A percentile compares a stretch with the other conserved stretches of the same genome.
phyloP scores from a whole-genome alignment of 2,113 vertebrate genomes.

The Seriola dumerili region DNA sequence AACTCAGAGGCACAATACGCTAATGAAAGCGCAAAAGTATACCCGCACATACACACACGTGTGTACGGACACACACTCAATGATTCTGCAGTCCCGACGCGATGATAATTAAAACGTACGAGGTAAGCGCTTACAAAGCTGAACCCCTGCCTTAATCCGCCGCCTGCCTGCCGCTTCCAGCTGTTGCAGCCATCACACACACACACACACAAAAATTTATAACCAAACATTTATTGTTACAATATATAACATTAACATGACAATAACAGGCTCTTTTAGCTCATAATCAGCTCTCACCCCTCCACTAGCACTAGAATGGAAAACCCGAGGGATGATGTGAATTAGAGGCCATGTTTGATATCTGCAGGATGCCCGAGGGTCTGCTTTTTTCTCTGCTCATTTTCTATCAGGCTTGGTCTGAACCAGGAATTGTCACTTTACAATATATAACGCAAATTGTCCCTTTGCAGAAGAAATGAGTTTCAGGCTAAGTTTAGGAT shows the following conservation, averaged over 20 bases:
- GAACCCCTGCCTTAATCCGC: conserved; percentile 30
- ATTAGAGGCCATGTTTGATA: conserved; percentile 54
- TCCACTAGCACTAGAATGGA: conserved; percentile 29
- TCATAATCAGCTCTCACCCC: conserved; percentile 29
- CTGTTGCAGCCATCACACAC: conserved; percentile 5
- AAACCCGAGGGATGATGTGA: conserved; percentile 22
- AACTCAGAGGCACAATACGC: conserved; percentile 38
- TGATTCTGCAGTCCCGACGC: conserved; percentile 21
- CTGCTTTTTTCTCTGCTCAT: conserved; percentile 2
- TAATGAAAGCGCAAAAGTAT: conserved; percentile 34
- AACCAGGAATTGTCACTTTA: conserved; percentile 16
- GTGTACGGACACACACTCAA: not conserved
- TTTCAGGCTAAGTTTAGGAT: conserved; percentile 5
- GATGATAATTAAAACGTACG: conserved; percentile 38
- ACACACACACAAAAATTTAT: not conserved
- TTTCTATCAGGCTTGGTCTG: conserved; percentile 12
- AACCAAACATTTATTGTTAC: conserved; percentile 32
- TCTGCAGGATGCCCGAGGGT: conserved; percentile 19
- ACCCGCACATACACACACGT: not conserved
- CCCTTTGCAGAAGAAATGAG: too few relatives aligned
- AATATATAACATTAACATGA: conserved; percentile 46
- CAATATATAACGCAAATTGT: conserved; percentile 12
- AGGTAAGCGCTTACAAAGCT: conserved; percentile 19
- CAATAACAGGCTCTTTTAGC: conserved; percentile 19
- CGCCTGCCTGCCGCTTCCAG: conserved; percentile 3